A percentile compares a stretch with the other conserved stretches of the same genome.
Evolutionary conservation across 2,113 vertebrate genomes (phyloP).

Genomic region (Myocastor coypus): DNA sequence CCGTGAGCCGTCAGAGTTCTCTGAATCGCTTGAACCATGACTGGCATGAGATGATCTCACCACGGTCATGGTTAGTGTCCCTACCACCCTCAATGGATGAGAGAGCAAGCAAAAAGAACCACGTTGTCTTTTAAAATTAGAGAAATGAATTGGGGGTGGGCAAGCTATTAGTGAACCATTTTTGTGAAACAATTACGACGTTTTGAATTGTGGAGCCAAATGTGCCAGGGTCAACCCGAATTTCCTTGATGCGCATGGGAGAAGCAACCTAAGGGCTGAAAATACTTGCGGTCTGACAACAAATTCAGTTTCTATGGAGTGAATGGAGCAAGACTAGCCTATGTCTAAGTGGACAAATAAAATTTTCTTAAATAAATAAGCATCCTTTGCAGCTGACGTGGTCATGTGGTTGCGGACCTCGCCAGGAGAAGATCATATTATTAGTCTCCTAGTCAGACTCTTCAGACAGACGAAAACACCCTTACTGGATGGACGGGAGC

Average conservation of each 20-base stretch:
- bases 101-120: neutral
- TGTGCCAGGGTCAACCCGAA: neutral
- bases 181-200: constrained; percentile 14
- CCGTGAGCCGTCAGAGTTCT: neutral
- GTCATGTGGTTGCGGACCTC: neutral
- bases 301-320: constrained; percentile 5
- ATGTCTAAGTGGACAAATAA: constrained; percentile 34
- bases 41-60: neutral
- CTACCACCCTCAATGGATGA: neutral
- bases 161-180: neutral
- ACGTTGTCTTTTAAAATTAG: neutral
- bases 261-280: neutral
- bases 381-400: neutral
- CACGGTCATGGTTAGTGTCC: neutral
- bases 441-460: neutral
- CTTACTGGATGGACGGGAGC: neutral
- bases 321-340: neutral
- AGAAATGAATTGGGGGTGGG: constrained; percentile 3
- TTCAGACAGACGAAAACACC: constrained; percentile 15
- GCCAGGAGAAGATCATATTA: constrained; percentile 10
- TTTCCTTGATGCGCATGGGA: neutral
- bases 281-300: neutral
- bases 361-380: constrained; percentile 41
- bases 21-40: neutral
- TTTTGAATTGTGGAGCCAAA: neutral